These are phyloP conservation scores for Hermatobates lingyangjiaoensis DNA, from an alignment of 1,140 invertebrate genomes.

Conservation along the genomic window DNA sequence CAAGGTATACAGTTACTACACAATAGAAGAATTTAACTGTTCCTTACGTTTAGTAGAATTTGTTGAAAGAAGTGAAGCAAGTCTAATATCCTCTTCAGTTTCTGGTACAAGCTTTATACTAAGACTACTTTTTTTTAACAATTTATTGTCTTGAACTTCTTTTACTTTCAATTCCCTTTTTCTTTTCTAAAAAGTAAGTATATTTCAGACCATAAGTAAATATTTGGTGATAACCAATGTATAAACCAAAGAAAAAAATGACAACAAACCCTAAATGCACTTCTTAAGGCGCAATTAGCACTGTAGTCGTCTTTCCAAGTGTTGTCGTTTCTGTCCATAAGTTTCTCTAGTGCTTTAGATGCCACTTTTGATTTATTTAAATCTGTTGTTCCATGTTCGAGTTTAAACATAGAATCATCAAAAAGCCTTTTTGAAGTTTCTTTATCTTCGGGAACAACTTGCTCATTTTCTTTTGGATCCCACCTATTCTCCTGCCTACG, in stretches of 20 bases:
- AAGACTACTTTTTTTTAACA: constrained; percentile 60
- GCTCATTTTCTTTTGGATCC: constrained; percentile 93
- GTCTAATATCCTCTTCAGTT: constrained; percentile 51
- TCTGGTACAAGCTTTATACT: constrained; percentile 61
- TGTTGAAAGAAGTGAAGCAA: constrained; percentile 57
- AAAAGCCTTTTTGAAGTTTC: constrained; percentile 68
- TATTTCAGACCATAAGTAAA: not conserved
- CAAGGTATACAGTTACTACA: no score
- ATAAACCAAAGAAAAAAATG: not conserved
- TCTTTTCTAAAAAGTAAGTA: constrained; percentile 33
- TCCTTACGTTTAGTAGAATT: no score
- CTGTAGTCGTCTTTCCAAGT: constrained; percentile 79
- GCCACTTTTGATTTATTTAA: constrained; percentile 44
- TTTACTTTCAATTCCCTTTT: constrained; percentile 54
- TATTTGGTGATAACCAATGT: constrained; percentile 5
- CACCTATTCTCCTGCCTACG: constrained; percentile 91
- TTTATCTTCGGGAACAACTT: constrained; percentile 78
- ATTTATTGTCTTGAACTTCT: constrained; percentile 41
- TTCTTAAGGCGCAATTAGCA: constrained; percentile 62
- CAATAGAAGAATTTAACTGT: no score
- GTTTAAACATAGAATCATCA: constrained; percentile 89
- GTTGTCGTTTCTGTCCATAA: constrained; percentile 57
- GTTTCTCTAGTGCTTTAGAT: constrained; percentile 45
- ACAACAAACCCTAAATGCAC: constrained; percentile 57
- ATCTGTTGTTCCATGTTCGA: constrained; percentile 81